phyloP scores from a whole-genome alignment of 2,113 vertebrate species.

The Tretioscincus oriximinensis region DNA sequence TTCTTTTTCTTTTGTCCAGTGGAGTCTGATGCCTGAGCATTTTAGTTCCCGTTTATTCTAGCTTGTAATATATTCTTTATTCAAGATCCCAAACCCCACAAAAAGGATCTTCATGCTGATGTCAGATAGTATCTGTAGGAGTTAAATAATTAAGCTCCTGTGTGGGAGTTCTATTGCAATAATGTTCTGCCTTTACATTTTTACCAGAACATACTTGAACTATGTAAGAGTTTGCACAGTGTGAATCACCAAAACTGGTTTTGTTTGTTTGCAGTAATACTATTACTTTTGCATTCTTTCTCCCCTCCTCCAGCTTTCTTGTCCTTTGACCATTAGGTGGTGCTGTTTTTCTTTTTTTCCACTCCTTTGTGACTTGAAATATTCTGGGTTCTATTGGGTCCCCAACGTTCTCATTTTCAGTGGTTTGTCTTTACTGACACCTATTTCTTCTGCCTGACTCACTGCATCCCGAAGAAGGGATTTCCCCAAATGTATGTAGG shows the following conservation, averaged over 20 bases:
- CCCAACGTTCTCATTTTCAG: background rate
- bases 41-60: background rate
- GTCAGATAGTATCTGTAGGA: background rate
- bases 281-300: no score
- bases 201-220: background rate
- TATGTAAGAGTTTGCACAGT: background rate
- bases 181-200: no score
- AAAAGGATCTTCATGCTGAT: background rate
- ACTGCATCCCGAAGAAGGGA: no score
- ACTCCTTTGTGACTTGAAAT: slow-evolving; percentile 31
- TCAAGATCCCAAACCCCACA: background rate
- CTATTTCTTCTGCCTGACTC: background rate
- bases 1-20: no score
- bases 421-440: background rate
- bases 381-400: slow-evolving; percentile 29
- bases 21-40: background rate
- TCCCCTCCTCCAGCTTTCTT: no score
- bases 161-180: background rate
- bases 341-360: slow-evolving; percentile 35
- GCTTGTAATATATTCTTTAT: background rate
- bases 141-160: background rate
- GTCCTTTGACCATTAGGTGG: background rate
- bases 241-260: background rate
- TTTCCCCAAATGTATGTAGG: background rate
- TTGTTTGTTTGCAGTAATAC: background rate